Evolutionary conservation across 2,797 vertebrate genomes (phyloP), one percentile per base, ranked within the genome.

Genomic region (Centroberyx gerrardi): DNA sequence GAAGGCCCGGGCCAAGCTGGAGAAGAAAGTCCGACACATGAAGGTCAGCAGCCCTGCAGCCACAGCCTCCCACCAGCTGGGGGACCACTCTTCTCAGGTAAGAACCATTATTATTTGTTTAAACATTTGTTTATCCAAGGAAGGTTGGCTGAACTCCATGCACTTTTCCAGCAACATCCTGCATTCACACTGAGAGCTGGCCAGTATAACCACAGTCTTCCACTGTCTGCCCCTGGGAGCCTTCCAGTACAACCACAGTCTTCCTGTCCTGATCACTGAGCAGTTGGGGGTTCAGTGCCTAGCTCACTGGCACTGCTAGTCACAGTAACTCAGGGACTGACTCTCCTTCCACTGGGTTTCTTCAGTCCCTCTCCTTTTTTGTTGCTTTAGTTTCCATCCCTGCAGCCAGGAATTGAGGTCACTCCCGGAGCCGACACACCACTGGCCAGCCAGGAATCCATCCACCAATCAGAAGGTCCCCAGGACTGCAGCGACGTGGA

Each of bases 11-110:
- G 89, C 48, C 0, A 92, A 93, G 59, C 90, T 97, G 66, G 96
- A 97, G 77, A 93, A 85, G 10, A 96, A 97, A 76, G 88, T 96
- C 0, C 93, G 95, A n/a, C 93, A 96, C 29, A 88, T 94, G 0
- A 96, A 94, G 63, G 81, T 92, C 71, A 92, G 88, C 56, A 60
- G 91, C 2, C 65, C 68, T 17, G 61, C 70, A 14, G 36, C 65
- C 29, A 7, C 59, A 18, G 67, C 44, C 33, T 64, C 78, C n/a
- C 78, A 81, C 31, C 86, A 80, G 42, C 72, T 36, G 0, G 51
- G 36, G 7, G 68, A 73, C 33, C 36, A 60, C 15, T 17, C 12
- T 6, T 44, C 46, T 70, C 70, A 82, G 48, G 88, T 89, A 67
- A 53, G 66, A 1, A 31, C 5, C 27, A 27, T 17, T 38, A 2